Evolutionary conservation across 2,888 invertebrate species (phyloP), one percentile per base, ranked within the genome.

Genomic region (Caradrina kadenii): DNA sequence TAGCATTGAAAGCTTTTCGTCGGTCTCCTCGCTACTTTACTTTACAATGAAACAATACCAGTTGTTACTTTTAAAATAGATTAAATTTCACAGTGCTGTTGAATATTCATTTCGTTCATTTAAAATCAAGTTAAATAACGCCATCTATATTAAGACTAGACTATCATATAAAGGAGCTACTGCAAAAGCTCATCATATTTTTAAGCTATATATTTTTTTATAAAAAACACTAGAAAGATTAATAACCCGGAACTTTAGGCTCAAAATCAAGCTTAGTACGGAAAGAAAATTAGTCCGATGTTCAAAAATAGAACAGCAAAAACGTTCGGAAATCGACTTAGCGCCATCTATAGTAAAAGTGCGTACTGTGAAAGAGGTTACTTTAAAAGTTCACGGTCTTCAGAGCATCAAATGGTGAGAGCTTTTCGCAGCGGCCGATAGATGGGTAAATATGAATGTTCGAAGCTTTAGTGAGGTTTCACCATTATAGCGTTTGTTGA

Each of bases 281-380:
- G 26, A 35, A 39, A 13, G 13, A 39, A 13, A 39, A 39, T 39
- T 13, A 10, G 39, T 39, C 13, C 3, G 0, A 39, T 39, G 8
- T 39, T 39, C 11, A 39, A 39, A 39, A 0, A 39, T 39, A 39
- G 13, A 39, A 39, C 11, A 8, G 35, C 35, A 35, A 35, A 26
- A 6, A 0, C 2, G 13, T 39, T 39, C 39, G 17, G n/a, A 26
- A 22, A 17, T 13, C 1, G 5, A 7, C 13, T 31, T 4, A 63
- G 63, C 74, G 77, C 72, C 81, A 81, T 83, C 81, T 81, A 22
- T 48, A 21, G 2, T 15, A 5, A 49, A 26, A 35, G 5, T 15
- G 17, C 2, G 13, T 10, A 17, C 11, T 11, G 11, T 73, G 2
- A 11, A 15, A 2, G 45, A 48, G 13, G 15, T 68, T 49, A 62